Base-by-base conservation (phyloP, 2,113 vertebrate genomes). In the Pangasianodon gigas region DNA sequence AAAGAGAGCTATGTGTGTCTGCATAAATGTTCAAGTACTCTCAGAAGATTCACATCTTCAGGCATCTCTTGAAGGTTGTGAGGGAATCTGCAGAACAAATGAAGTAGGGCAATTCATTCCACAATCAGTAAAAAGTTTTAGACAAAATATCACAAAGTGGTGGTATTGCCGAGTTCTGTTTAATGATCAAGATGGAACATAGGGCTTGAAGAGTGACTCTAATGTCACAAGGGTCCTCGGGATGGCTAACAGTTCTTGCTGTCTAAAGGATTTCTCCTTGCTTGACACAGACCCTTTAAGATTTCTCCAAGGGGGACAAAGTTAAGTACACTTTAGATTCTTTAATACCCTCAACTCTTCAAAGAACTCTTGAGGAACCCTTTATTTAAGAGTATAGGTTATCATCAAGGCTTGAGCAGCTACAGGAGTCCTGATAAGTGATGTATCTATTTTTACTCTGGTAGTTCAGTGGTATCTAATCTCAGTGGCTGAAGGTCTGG, bases 381-480 rank as follows among this genome's bases (percentile, higher is more conserved):
- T 80, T 51, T 54, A 54, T 54, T 54, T 52, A 54, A 54, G 4
- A 80, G 48, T 19, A 41, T 1, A 58, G 52, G 81, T 83, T 58
- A 58, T 83, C 81, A 58, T 8, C 32, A 41, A 58, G 32, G 54
- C n/a, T 82, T 56, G 80, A 32, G 18, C n/a, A 82, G 80, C 19
- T 58, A 58, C 81, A 83, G 32, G 32, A 83, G 41, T 37, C 80
- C 80, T 83, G 8, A 58, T 24, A 56, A 24, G 51, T 37, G 52
- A 41, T 41, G 4, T 37, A 2, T 16, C 52, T 41, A 6, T 58
- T 41, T 56, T 56, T 83, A 58, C 29, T 32, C 26, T 8, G 13
- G 79, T 81, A 52, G 48, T n/a, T 83, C 41, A 37, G 51, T 58
- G 51, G 18, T 83, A 82, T 32, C 79, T 81, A n/a, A 81, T 82